Base-by-base conservation (phyloP, 2,113 vertebrate species). In the Myotis davidii region DNA sequence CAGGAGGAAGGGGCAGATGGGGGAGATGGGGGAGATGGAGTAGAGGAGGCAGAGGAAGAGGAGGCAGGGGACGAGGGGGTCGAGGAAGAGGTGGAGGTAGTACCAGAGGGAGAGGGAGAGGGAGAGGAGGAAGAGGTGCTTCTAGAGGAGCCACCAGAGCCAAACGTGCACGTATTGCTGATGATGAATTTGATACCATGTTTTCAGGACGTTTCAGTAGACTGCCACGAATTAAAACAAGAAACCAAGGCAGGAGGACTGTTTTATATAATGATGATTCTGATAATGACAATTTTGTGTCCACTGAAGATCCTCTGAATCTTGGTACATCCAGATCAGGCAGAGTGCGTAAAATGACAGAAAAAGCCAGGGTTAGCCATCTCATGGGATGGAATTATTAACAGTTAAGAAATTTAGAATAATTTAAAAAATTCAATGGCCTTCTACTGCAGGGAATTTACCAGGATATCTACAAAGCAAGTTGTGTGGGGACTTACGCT, bases 341-440 rank as follows among this genome's bases (percentile, higher is more conserved):
- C 97, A 99, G 99, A 97, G 99, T 99, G 91, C 99, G 99, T 52
- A 99, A 99, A 97, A 99, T 99, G 99, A 99, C 99, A 16, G 99
- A 99, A 98, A 99, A 99, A 98, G 99, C 99, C 97, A 99, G 99
- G 95, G 99, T 99, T 98, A 99, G 99, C 98, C 99, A 99, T 98
- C 99, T 99, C 76, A 99, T 99, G 99, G 99, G 99, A 97, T 99
- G 99, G 99, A 98, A 99, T 97, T 99, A 99, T 98, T 99, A 98
- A 99, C 98, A 93, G 85, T 89, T 90, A 85, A 95, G 90, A 96
- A 95, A 95, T 97, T 97, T 97, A 97, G 95, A 98, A 97, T 98
- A 96, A 96, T 97, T 98, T 97, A 56, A 95, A 96, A 97, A 97
- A 97, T 98, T 94, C 85, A 97, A 97, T 98, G 98, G 97, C 98